Conservation (phyloP, 2,888 invertebrate genomes). For the Autographa pulchrina region DNA sequence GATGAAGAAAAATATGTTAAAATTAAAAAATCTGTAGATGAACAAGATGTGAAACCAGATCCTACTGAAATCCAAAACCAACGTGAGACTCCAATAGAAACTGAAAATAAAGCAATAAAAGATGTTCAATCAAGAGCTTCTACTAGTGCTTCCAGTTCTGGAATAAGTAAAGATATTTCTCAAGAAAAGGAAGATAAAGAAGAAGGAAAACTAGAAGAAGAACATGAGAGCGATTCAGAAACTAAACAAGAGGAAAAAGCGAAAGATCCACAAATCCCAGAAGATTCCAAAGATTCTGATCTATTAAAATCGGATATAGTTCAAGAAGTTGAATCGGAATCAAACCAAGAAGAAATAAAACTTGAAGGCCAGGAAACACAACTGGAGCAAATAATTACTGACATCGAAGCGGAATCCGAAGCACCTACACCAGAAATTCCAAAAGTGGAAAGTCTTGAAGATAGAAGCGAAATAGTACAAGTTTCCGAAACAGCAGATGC, state of each 20-base stretch:
- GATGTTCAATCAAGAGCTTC: not conserved
- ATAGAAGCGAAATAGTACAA: not conserved
- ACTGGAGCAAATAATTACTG: not conserved
- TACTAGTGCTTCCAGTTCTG: not conserved
- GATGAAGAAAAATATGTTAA: not conserved
- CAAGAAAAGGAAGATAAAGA: not conserved
- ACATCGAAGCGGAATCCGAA: not conserved
- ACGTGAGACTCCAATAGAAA: not conserved
- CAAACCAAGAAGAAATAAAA: no score
- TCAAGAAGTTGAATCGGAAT: not conserved
- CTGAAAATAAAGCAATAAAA: not conserved
- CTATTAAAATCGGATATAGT: no score
- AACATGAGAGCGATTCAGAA: not conserved
- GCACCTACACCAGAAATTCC: not conserved
- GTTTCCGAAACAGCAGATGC: not conserved
- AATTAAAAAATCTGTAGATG: not conserved
- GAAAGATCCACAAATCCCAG: not conserved
- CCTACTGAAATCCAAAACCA: not conserved
- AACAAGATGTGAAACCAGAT: slow-evolving; percentile 2
- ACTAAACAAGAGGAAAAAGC: not conserved
- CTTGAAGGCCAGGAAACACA: not conserved
- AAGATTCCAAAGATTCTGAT: not conserved
- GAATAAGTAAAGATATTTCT: not conserved
- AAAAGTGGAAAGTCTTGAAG: not conserved
- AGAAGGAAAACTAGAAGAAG: not conserved